Evolutionary conservation across 2,113 vertebrate genomes (phyloP).

Genomic region (Tyto alba): DNA sequence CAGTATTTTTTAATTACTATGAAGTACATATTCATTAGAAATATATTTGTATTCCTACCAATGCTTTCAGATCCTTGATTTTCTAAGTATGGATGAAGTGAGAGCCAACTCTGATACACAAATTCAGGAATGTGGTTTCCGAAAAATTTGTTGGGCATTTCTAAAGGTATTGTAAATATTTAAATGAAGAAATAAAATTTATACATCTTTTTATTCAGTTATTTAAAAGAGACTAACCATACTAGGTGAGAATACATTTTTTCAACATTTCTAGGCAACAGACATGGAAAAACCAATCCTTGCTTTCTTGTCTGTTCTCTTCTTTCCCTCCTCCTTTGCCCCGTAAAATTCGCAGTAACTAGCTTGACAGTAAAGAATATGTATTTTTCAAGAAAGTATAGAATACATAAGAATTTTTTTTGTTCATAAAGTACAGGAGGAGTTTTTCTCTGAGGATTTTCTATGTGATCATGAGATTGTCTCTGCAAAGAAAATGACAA

Average conservation of each 20-base stretch:
- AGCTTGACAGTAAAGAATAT: not conserved
- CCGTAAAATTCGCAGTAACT: not conserved
- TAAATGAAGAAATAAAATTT: not conserved
- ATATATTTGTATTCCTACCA: not conserved
- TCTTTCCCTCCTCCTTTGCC: not conserved
- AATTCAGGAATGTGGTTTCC: slow-evolving; percentile 78
- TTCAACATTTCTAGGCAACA: not conserved
- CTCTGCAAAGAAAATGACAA: not conserved
- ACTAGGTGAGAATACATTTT: not conserved
- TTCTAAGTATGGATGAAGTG: slow-evolving; percentile 82
- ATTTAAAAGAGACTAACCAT: not conserved
- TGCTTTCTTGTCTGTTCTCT: not conserved
- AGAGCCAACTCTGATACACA: slow-evolving; percentile 72
- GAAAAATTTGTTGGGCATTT: slow-evolving; percentile 96
- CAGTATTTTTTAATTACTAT: not conserved
- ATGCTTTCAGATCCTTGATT: slow-evolving; percentile 86
- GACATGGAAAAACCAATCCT: not conserved
- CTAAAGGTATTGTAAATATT: slow-evolving; percentile 81
- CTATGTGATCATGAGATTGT: not conserved
- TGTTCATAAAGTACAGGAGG: not conserved
- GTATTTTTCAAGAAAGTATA: not conserved
- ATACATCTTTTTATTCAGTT: not conserved
- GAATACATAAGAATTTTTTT: not conserved
- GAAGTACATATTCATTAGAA: not conserved
- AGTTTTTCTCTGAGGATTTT: not conserved